These are phyloP conservation scores for Brachionus calyciflorus DNA, from an alignment of 1,140 invertebrate genomes.

Conservation along the genomic window DNA sequence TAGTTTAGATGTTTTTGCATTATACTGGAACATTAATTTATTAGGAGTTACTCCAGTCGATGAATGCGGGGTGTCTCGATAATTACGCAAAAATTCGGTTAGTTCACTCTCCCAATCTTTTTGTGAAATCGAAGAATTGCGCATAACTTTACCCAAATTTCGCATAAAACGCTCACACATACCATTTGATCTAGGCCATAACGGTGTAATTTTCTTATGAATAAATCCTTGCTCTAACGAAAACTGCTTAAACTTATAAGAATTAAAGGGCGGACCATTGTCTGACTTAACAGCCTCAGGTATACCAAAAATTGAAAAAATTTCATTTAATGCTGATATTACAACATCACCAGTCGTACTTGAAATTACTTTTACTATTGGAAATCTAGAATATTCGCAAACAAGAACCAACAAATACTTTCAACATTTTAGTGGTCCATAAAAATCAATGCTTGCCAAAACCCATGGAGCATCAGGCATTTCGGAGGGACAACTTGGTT, in stretches of 20 bases:
- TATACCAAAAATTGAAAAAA: conserved; percentile 49
- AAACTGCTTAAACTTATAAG: conserved; percentile 48
- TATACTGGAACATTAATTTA: not conserved
- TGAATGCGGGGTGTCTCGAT: too few species aligned
- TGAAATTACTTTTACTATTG: conserved; percentile 50
- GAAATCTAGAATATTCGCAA: conserved; percentile 53
- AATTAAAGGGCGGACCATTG: too few species aligned
- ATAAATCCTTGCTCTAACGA: conserved; percentile 45
- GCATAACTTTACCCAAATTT: conserved; percentile 24
- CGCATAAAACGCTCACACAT: conserved; percentile 48
- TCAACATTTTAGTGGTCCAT: conserved; percentile 51
- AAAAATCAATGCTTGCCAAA: conserved; percentile 52
- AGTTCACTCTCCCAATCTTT: not conserved
- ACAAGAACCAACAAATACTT: conserved; percentile 51
- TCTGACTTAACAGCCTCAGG: conserved; percentile 48
- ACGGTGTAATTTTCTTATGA: conserved; percentile 48
- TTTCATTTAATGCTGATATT: conserved; percentile 46
- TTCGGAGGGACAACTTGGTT: not conserved
- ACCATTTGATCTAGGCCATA: conserved; percentile 48
- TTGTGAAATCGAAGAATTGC: not conserved
- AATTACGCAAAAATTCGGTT: conserved; percentile 9
- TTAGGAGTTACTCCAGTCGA: conserved; percentile 14
- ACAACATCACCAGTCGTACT: conserved; percentile 47
- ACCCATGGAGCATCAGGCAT: conserved; percentile 49
- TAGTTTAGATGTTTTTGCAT: conserved; percentile 17